These are phyloP conservation scores for Caenorhabditis briggsae DNA, from an alignment of 1,140 invertebrate genomes.

Conservation along the genomic window DNA sequence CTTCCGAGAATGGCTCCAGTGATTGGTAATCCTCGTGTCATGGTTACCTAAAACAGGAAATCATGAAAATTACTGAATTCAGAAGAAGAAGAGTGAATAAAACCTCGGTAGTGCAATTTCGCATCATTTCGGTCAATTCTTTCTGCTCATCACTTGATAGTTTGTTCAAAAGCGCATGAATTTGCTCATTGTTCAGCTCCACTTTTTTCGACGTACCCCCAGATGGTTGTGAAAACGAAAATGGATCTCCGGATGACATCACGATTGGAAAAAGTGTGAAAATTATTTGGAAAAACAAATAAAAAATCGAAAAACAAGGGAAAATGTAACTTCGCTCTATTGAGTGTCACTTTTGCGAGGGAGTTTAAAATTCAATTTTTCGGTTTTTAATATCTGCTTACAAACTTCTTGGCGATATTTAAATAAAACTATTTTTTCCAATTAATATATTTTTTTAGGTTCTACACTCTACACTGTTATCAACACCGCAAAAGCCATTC, in stretches of 20 bases:
- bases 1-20: conserved; percentile 49
- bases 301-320: neutral
- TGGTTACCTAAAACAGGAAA: conserved; percentile 42
- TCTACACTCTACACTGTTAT: too few species aligned
- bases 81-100: neutral
- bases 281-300: neutral
- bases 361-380: neutral
- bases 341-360: neutral
- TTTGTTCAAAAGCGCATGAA: conserved; percentile 49
- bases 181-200: conserved; percentile 51
- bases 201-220: neutral
- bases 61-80: neutral
- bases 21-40: conserved; percentile 59
- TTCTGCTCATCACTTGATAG: conserved; percentile 59
- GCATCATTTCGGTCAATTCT: conserved; percentile 51
- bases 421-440: neutral
- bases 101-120: conserved; percentile 58
- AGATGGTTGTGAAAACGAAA: neutral
- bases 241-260: neutral
- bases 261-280: neutral
- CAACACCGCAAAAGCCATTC: too few species aligned
- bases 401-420: neutral
- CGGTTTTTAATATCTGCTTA: too few species aligned
- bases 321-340: neutral
- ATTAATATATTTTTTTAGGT: neutral